Base-by-base conservation (phyloP, 2,113 vertebrate genomes). In the Crotalus horridus region DNA sequence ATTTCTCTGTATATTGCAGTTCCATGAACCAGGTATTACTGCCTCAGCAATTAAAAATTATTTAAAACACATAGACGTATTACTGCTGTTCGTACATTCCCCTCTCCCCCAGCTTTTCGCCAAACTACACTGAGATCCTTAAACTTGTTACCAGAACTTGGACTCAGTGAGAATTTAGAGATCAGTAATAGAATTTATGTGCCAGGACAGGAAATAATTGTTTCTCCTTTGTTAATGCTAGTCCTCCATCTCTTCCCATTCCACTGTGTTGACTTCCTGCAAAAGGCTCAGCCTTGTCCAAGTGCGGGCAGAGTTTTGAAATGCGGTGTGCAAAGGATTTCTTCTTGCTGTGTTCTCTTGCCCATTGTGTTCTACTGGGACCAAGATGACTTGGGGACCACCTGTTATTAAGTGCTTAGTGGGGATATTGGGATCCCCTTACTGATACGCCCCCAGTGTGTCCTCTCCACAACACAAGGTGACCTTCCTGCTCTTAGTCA, bases 1-100 rank as follows among this genome's bases (percentile, higher is more conserved):
- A 98, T 96, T 97, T 98, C 97, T 98, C 97, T 98, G 98, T 98
- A 98, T 98, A 98, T 98, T 98, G 97, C 98, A 97, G 98, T 98
- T 98, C 98, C 97, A 98, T 98, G 98, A 98, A 98, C 97, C 98
- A 98, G 98, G 97, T 98, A 98, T 98, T 98, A 98, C 97, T 98
- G 97, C 97, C 98, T 98, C 97, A 97, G 97, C 97, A 97, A 98
- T 98, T 98, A 98, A 98, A 97, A 97, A 96, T 97, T 98, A 98
- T 98, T 98, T 98, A 97, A 98, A 97, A 97, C 94, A 89, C 91
- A 88, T 29, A 95, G 89, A 91, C 58, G 56, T 48, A 95, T 92
- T 95, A 97, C 91, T 97, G 96, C 95, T 96, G 91, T 95, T 95
- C 92, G 92, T 64, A n/a, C 94, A 51, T 96, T 96, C 69, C 95